Evolutionary conservation across 92 coral and sea anemone species (phyloP), one percentile per base, ranked within the genome.

Genomic region (Siderastrea siderea): DNA sequence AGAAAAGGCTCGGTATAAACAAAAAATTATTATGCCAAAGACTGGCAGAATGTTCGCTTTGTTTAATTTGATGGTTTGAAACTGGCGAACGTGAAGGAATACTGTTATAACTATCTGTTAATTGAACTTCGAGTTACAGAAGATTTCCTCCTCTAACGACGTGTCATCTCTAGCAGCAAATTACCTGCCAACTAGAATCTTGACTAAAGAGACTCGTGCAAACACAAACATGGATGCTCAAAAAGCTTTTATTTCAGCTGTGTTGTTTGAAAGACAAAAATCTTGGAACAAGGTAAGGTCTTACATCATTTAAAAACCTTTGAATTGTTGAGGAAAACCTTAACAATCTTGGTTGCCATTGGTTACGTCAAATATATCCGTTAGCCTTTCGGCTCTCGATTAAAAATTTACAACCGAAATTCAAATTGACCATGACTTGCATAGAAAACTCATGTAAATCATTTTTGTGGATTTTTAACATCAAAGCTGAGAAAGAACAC

Each of bases 251-350:
- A 55, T 76, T 1, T 58, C 77, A 19, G 89, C 89, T 11, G 61
- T 85, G 57, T 77, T 43, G 7, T 68, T 13, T 68, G 89, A 85
- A 67, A 76, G 89, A 53, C 75, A 68, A 57, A 52, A 85, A 44
- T 74, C 80, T 14, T 85, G 89, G 89, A 46, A 45, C 6, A 85
- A 85, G 89, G 89, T 85, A 12, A 38, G 15, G 6, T 19, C 13
- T 75, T n/a, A 47, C 5, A 48, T 7, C 7, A 2, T 71, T 71
- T 71, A 9, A 47, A 13, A 51, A 13, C 15, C 17, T 43, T 1
- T n/a, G 1, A 0, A 64, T n/a, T 8, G 7, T 3, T 9, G 4
- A 44, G 5, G 47, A 13, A 12, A 13, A 26, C 26, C 7, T 13
- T 3, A 1, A 16, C 51, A 53, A 53, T 5, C 10, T 7, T 11